Evolutionary conservation across 2,113 vertebrate species (phyloP), one percentile per base, ranked within the genome.

Genomic region (Dicrurus megarhynchus): DNA sequence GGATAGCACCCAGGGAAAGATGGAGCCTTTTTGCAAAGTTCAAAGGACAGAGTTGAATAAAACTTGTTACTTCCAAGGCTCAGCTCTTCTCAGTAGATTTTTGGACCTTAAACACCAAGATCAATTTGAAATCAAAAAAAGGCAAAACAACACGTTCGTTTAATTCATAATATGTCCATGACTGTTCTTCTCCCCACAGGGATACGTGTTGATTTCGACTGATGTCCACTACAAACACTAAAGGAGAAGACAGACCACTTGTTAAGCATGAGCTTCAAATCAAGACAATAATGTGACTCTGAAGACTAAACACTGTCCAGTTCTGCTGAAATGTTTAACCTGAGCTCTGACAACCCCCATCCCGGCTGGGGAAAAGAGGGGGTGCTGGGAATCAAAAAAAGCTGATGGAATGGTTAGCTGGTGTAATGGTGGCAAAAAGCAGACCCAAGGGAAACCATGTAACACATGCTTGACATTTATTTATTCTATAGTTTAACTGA

Each of bases 151-250:
- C 9, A 24, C 9, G 6, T 44, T 75, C 3, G 47, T 90, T 87
- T 74, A 92, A 70, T 52, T 71, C 50, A 49, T 23, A 79, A 37
- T 53, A 68, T 18, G 41, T 79, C 39, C 28, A 9, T 83, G 57
- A 83, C 60, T 46, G 18, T 61, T 89, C 7, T 73, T 77, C 63
- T 82, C 74, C 76, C 89, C 39, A 8, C 90, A 98, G 98, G 97
- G 87, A 41, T 97, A 97, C 32, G 49, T 98, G 68, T 61, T 98
- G 96, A 93, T 98, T 96, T 98, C 97, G 1, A 95, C 97, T 3
- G 95, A 98, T 59, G 35, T 97, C 86, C 83, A 71, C 42, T 97
- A 97, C 89, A 96, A 96, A 69, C 59, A 52, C 67, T 77, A 41
- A 97, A 82, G 74, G 75, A 95, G 56, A 93, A 87, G 70, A 95